Evolutionary conservation across 2,888 invertebrate genomes (phyloP).

Genomic region (Plutella xylostella): DNA sequence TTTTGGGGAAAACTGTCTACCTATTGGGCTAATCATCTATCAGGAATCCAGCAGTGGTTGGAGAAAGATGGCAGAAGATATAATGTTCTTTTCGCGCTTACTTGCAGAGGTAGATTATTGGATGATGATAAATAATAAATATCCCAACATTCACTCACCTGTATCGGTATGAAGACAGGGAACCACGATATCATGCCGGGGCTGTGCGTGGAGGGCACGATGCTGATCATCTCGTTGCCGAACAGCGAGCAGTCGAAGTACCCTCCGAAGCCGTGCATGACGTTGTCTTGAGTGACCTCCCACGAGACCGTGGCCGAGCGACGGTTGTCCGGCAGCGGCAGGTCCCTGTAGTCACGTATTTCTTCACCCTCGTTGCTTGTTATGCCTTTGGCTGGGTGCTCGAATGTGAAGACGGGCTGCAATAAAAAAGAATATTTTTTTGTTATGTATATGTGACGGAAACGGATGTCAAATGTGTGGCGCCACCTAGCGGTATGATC

Average conservation of each 20-base stretch:
- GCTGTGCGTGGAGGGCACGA: constrained; percentile 89
- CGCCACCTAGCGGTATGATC: too few relatives aligned
- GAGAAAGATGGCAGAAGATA: too few relatives aligned
- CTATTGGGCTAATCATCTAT: too few relatives aligned
- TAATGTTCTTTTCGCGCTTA: too few relatives aligned
- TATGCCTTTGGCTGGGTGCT: constrained; percentile 85
- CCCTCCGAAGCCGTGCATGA: constrained; percentile 95
- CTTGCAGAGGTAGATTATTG: too few relatives aligned
- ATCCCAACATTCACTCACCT: constrained; percentile 53
- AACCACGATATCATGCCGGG: constrained; percentile 98
- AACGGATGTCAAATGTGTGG: too few relatives aligned
- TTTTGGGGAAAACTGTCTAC: too few relatives aligned
- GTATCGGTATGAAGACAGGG: constrained; percentile 93
- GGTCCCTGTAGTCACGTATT: constrained; percentile 74
- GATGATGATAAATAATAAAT: not conserved
- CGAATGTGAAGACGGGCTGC: constrained; percentile 85
- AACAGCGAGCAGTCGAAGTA: constrained; percentile 93
- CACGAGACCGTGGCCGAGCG: constrained; percentile 79
- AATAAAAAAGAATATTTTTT: not conserved
- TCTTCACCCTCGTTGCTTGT: constrained; percentile 75
- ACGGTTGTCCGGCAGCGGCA: constrained; percentile 81
- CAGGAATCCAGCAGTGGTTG: too few relatives aligned
- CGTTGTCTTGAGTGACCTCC: constrained; percentile 76
- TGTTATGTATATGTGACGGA: too few relatives aligned
- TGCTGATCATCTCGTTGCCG: constrained; percentile 87